Evolutionary conservation across 2,113 vertebrate species (phyloP), one percentile per base, ranked within the genome.

Genomic region (Brienomyrus longianalis): DNA sequence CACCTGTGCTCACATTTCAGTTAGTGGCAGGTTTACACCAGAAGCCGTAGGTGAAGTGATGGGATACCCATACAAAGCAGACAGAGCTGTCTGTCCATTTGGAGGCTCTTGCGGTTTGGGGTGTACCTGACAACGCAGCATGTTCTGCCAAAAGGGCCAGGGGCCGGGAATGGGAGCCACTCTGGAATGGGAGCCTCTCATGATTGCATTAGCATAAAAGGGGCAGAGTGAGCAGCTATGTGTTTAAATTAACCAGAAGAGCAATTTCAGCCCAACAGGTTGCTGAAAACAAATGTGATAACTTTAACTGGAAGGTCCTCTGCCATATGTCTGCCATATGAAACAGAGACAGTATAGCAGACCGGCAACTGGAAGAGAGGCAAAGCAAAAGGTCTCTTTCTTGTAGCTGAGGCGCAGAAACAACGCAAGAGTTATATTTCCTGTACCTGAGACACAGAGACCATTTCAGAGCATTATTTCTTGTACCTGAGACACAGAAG

Each of bases 151-250:
- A 47, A 39, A 84, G 83, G 45, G 51, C 21, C 4, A 1, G 15
- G 51, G 51, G 48, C 23, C 5, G 11, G 5, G 6, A 87, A 54
- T 54, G 23, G 19, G 31, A 7, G 31, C 50, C 13, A 17, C 85
- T 31, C 50, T 35, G 27, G 0, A 17, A 86, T 31, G 51, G 31
- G 17, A 27, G 21, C 3, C 31, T 21, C 23, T 52, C 50, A 54
- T 84, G 83, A 84, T 48, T 48, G 45, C 45, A 84, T 84, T 84
- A 84, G 83, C 83, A 84, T 84, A 48, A 84, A 54, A 54, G n/a
- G 13, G 85, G 31, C 15, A 54, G 4, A 35, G 48, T 86, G 50
- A 35, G 85, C 23, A 50, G 83, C 45, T 13, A 48, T 48, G 21
- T 48, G 8, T 84, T 48, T 48, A 84, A 84, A 84, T 84, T 47